phyloP scores from a whole-genome alignment of 2,113 vertebrate species.

The Orthonyx spaldingii region DNA sequence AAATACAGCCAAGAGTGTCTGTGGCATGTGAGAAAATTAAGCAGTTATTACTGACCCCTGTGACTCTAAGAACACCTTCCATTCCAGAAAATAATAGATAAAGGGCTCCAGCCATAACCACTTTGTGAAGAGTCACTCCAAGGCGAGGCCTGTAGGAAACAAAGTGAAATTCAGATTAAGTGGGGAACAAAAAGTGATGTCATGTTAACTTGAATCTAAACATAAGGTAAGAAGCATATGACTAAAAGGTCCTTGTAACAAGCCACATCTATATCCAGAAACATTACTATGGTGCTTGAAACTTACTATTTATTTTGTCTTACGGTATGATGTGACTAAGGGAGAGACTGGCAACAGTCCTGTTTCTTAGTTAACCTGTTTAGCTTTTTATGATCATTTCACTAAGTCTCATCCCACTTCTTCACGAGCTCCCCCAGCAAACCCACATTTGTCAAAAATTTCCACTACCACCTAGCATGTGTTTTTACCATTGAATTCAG shows the following conservation, averaged over 20 bases:
- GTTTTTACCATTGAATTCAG: background rate
- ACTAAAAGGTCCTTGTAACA: background rate
- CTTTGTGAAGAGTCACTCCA: constrained; percentile 89
- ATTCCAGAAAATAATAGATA: constrained; percentile 93
- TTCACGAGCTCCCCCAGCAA: background rate
- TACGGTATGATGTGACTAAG: background rate
- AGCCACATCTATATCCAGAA: background rate
- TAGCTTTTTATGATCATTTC: background rate
- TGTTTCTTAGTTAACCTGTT: background rate
- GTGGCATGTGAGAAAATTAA: background rate
- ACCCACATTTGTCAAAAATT: background rate
- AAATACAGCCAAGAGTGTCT: background rate
- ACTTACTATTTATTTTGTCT: background rate
- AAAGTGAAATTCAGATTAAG: constrained; percentile 11
- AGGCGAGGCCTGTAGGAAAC: constrained; percentile 81
- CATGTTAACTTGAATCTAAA: background rate
- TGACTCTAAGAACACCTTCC: constrained; percentile 93
- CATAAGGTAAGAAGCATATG: background rate
- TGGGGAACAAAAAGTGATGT: background rate
- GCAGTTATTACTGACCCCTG: constrained; percentile 81
- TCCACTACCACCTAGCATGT: background rate
- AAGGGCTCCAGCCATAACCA: constrained; percentile 87
- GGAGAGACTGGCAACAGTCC: background rate
- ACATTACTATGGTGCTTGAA: background rate
- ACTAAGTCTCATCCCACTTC: background rate